Base-by-base conservation (phyloP, 2,888 invertebrate genomes). In the Caenorhabditis uteleia region DNA sequence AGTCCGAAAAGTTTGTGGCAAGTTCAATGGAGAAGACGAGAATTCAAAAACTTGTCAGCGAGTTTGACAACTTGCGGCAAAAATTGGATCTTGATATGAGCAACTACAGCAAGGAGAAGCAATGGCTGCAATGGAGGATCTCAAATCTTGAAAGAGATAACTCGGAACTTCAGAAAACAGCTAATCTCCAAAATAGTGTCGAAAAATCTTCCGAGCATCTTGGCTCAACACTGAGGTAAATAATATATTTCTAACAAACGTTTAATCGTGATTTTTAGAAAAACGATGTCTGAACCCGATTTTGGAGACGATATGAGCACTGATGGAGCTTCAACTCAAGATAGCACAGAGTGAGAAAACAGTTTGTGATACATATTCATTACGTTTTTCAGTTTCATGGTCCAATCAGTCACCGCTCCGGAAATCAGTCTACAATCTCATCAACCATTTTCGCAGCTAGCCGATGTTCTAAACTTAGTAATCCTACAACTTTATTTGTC, bases 11-110 rank as follows among this genome's bases (percentile, higher is more conserved):
- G 31, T 51, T 47, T 43, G 64, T 62, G 31, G 56, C 62, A 2
- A 56, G 51, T 36, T 62, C 62, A 1, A 51, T 62, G 39, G 77
- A 78, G 43, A 65, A 69, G 47, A 74, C 65, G 33, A 25, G 75
- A 6, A 73, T 77, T 38, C 74, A 75, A 38, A 71, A 73, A 31
- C 48, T 82, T 7, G 77, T 72, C 23, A 61, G 51, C 36, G 80
- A 81, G 43, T 79, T 80, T 40, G 79, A 81, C 47, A 75, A 76
- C 25, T 67, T 81, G 14, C 55, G 75, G 18, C 50, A 57, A 23
- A 79, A 80, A 53, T 54, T 80, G n/a, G 76, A 77, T 36, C 62
- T 71, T 44, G 76, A 76, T 25, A 48, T 55, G 51, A 56, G 33
- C 29, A 64, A 54, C 44, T 78, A 79, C 43, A 77, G 74, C 33